Evolutionary conservation across 1,140 invertebrate species (phyloP).

Genomic region (Trichonephila clavipes): DNA sequence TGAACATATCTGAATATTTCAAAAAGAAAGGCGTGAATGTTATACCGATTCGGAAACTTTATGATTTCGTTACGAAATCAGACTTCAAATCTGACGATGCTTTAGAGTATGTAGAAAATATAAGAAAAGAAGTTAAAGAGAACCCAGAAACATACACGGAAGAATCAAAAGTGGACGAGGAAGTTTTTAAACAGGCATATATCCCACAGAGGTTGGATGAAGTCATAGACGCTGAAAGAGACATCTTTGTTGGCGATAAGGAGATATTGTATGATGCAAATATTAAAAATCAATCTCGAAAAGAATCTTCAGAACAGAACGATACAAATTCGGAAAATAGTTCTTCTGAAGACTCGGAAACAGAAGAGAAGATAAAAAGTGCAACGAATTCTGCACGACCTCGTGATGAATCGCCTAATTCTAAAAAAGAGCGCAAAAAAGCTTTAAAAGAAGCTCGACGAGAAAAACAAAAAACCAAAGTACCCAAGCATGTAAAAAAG

Average conservation of each 20-base stretch:
- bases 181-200: conserved; percentile 92
- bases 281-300: neutral
- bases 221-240: conserved; percentile 94
- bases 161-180: conserved; percentile 82
- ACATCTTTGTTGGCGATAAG: conserved; percentile 85
- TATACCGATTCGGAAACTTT: conserved; percentile 94
- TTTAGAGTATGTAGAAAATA: conserved; percentile 50
- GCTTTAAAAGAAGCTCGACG: conserved; percentile 92
- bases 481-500: conserved; percentile 98
- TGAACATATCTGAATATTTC: conserved; percentile 92
- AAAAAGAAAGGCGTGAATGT: conserved; percentile 92
- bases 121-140: neutral
- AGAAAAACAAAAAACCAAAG: conserved; percentile 94
- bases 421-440: conserved; percentile 91
- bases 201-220: conserved; percentile 97
- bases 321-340: conserved; percentile 81
- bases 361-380: conserved; percentile 42
- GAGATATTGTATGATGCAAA: neutral
- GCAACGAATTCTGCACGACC: conserved; percentile 86
- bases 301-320: neutral
- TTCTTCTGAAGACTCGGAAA: conserved; percentile 79
- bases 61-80: conserved; percentile 97
- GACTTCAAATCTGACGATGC: conserved; percentile 79
- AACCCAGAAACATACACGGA: conserved; percentile 79
- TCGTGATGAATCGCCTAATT: conserved; percentile 92